Evolutionary conservation across 53 echinoderm and acorn worm genomes (phyloP).

Genomic region (Paracentrotus lividus): DNA sequence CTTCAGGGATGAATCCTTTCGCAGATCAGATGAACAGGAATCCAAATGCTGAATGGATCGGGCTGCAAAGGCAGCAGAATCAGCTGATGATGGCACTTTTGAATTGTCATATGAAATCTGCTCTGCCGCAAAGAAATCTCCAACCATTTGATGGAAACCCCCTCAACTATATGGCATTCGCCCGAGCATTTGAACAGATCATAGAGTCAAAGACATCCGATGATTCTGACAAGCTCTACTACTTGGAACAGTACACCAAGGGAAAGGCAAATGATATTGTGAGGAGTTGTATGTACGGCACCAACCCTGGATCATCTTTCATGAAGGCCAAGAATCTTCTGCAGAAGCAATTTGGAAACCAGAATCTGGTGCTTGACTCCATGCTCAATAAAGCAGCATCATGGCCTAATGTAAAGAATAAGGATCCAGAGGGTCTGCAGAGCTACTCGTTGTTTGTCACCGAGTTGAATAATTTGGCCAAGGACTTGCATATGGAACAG

Average conservation of each 20-base stretch:
- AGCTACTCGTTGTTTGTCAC: conserved; percentile 75
- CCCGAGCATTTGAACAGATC: conserved; percentile 56
- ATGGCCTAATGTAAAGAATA: conserved; percentile 77
- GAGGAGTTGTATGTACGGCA: conserved; percentile 72
- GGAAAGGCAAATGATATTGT: conserved; percentile 77
- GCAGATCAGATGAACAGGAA: no score
- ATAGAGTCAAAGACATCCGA: conserved; percentile 63
- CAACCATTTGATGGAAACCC: conserved; percentile 67
- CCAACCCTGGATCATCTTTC: conserved; percentile 57
- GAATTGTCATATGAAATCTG: conserved; percentile 5
- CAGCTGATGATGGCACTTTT: neutral
- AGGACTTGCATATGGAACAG: conserved; percentile 49
- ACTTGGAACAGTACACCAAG: conserved; percentile 77
- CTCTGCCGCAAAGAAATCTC: conserved; percentile 52
- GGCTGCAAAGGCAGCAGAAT: conserved; percentile 41
- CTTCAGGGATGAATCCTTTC: no score
- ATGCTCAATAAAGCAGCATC: conserved; percentile 58
- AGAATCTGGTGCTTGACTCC: conserved; percentile 62
- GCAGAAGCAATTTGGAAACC: conserved; percentile 74
- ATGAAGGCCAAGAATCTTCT: conserved; percentile 54
- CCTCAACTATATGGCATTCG: conserved; percentile 40
- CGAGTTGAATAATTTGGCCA: conserved; percentile 54
- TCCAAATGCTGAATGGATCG: no score
- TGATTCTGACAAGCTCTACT: conserved; percentile 73
- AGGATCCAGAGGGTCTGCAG: conserved; percentile 70